Percentiles rank a stretch among this genome's conserved stretches.
Conservation (phyloP, 1,140 invertebrate genomes). For the Druon quercuslanigerum region DNA sequence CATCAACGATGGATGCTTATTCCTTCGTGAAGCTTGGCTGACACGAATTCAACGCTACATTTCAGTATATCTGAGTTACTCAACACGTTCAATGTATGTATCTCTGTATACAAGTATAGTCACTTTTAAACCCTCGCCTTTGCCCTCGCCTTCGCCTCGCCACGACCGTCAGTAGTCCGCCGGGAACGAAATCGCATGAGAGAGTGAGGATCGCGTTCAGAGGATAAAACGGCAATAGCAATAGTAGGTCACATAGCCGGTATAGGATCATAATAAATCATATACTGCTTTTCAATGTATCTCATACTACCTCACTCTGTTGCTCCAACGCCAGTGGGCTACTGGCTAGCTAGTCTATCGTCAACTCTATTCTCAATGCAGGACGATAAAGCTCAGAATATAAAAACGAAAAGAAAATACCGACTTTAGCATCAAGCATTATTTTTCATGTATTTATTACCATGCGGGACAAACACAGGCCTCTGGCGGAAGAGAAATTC, state of each 20-base stretch:
- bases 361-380: neutral
- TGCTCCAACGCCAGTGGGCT: neutral
- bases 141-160: neutral
- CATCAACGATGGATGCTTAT: conserved; percentile 3
- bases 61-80: neutral
- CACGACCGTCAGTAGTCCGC: conserved; percentile 3
- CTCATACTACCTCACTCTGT: neutral
- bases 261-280: conserved; percentile 24
- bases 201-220: neutral
- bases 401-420: neutral
- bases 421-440: neutral
- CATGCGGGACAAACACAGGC: neutral
- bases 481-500: too few species aligned
- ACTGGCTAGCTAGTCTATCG: conserved; percentile 5
- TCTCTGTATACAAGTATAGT: neutral
- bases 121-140: conserved; percentile 11
- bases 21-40: conserved; percentile 2
- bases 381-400: conserved; percentile 1
- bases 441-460: neutral
- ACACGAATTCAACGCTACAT: conserved; percentile 23
- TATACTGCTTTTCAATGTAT: neutral
- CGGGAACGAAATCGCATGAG: conserved; percentile 26
- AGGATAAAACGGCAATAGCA: conserved; percentile 24
- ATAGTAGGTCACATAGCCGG: conserved; percentile 21
- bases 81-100: conserved; percentile 1